Percentiles rank a stretch among this genome's conserved stretches.
These are phyloP conservation scores for Ernsta delagoae DNA, from an alignment of 2,888 invertebrate species.

Conservation along the genomic window DNA sequence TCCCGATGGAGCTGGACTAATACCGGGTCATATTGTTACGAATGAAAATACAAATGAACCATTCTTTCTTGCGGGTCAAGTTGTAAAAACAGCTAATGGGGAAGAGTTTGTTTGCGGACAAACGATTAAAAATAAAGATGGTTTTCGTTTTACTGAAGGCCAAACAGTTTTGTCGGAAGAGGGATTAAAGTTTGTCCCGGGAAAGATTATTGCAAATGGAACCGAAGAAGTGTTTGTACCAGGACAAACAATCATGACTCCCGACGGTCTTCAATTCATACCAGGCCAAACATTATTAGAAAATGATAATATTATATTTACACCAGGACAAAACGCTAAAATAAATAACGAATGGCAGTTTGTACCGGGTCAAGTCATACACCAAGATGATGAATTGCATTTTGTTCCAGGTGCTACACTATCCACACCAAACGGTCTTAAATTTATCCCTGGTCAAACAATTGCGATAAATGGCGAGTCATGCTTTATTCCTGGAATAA, in stretches of 20 bases:
- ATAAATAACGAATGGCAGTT: conserved; percentile 86
- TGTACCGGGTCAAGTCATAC: conserved; percentile 86
- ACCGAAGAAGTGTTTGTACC: conserved; percentile 84
- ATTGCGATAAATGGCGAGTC: conserved; percentile 78
- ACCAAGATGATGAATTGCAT: conserved; percentile 81
- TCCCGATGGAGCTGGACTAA: conserved; percentile 87
- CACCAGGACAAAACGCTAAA: conserved; percentile 86
- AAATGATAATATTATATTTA: conserved; percentile 80
- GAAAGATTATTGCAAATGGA: conserved; percentile 79
- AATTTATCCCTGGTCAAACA: conserved; percentile 88
- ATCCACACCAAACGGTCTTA: conserved; percentile 85
- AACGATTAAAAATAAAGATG: conserved; percentile 84
- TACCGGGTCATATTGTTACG: conserved; percentile 89
- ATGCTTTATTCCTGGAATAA: conserved; percentile 86
- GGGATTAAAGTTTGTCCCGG: conserved; percentile 86
- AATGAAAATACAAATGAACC: conserved; percentile 84
- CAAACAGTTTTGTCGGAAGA: conserved; percentile 86
- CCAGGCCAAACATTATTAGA: conserved; percentile 86
- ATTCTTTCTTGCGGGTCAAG: conserved; percentile 89
- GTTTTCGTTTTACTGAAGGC: conserved; percentile 85
- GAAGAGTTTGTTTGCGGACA: conserved; percentile 88
- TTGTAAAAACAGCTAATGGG: conserved; percentile 83
- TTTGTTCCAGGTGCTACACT: conserved; percentile 88
- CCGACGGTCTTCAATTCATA: conserved; percentile 86
- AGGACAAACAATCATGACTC: conserved; percentile 86